Conservation (phyloP, 2,888 invertebrate genomes). For the Autographa pulchrina region DNA sequence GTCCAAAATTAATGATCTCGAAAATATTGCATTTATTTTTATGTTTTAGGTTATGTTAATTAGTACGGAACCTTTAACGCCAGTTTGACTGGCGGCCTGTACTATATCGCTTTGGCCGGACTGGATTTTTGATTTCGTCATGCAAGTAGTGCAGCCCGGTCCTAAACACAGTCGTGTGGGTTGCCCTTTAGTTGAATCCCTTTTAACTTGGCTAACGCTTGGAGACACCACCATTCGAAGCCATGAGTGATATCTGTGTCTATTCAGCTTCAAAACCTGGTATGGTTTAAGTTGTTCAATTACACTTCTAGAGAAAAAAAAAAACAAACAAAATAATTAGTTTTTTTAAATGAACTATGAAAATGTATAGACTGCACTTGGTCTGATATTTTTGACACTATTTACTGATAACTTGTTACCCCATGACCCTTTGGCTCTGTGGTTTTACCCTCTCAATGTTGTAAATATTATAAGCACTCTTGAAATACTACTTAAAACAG, state of each 20-base stretch:
- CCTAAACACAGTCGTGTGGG: too few species aligned
- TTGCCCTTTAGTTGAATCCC: too few species aligned
- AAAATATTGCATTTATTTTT: constrained; percentile 47
- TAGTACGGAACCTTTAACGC: constrained; percentile 34
- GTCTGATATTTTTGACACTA: constrained; percentile 71
- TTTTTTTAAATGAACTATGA: constrained; percentile 29
- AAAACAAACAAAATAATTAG: constrained; percentile 5
- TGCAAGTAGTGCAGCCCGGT: neutral
- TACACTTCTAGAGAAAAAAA: neutral
- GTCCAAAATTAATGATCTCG: constrained; percentile 58
- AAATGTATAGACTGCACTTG: constrained; percentile 66
- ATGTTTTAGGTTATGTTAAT: constrained; percentile 17
- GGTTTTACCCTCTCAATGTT: constrained; percentile 15
- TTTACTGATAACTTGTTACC: constrained; percentile 33
- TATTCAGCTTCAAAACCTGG: neutral
- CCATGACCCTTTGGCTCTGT: constrained; percentile 48
- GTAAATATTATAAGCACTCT: neutral
- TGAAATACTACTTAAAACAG: too few species aligned
- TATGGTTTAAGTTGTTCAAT: neutral
- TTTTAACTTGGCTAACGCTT: too few species aligned
- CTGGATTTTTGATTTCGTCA: constrained; percentile 6
- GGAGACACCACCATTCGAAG: too few species aligned
- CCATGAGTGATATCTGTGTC: neutral
- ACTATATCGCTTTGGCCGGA: neutral
- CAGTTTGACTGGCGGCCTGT: constrained; percentile 29